Conservation (phyloP, 2,797 vertebrate genomes). For the Parotocinclus haroldoi region DNA sequence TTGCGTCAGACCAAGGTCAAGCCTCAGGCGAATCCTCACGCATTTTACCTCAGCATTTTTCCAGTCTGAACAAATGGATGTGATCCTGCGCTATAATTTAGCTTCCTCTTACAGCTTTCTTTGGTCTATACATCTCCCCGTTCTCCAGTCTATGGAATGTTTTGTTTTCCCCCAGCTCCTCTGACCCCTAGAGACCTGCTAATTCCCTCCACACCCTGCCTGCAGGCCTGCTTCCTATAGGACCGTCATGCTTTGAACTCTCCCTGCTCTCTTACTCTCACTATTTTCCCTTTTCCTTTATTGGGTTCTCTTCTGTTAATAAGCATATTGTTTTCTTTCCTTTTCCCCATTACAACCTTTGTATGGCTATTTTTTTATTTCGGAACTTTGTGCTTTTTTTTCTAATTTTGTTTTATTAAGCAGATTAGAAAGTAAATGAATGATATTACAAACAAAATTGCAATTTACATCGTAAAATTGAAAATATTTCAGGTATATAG, state of each 20-base stretch:
- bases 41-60: slow-evolving; percentile 7
- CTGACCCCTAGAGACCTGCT: slow-evolving; percentile 26
- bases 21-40: too few relatives aligned
- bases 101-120: neutral
- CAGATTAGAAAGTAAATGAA: too few relatives aligned
- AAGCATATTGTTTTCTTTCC: neutral
- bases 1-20: too few relatives aligned
- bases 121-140: neutral
- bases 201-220: slow-evolving; percentile 19
- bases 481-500: too few relatives aligned
- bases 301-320: neutral
- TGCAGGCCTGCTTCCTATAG: slow-evolving; percentile 1
- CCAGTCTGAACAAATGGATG: neutral
- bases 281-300: neutral
- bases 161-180: slow-evolving; percentile 44
- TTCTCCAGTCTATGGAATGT: neutral
- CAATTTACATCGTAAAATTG: too few relatives aligned
- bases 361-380: too few relatives aligned
- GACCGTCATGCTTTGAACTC: neutral
- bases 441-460: too few relatives aligned
- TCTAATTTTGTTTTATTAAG: too few relatives aligned
- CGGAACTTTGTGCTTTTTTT: too few relatives aligned
- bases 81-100: slow-evolving; percentile 4
- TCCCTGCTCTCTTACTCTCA: neutral
- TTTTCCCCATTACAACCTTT: too few relatives aligned